Base-by-base conservation (phyloP, 2,888 invertebrate genomes). In the Agriopis leucophaearia region DNA sequence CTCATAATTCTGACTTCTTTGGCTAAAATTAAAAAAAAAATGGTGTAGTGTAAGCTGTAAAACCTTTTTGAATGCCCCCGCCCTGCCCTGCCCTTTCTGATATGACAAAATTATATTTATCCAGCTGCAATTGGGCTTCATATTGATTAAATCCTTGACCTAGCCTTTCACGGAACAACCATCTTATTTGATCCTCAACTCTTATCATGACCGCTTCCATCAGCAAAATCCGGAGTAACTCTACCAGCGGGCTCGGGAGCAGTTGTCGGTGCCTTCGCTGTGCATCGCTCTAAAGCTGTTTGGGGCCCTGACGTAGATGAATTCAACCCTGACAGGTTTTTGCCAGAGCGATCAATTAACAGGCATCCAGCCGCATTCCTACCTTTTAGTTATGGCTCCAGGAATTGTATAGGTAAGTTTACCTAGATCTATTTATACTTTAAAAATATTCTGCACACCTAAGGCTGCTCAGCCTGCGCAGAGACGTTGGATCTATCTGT, bases 281-380 rank as follows among this genome's bases (percentile, higher is more conserved):
- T 90, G 8, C 95, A 96, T 77, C 88, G 94, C 13, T 92, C 94
- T 58, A 84, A 90, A 52, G 78, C 86, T 13, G 88, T 88, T 18
- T 96, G 95, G 94, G 95, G 95, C 70, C 90, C 94, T 0, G 88
- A 95, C 60, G 95, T 94, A 0, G 86, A 94, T 8, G 88, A 87
- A 48, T 96, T 95, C 77, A 92, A 95, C 73, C 96, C 96, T 0
- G 95, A 95, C 74, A 82, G 95, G 68, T 96, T 96, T 79, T 82
- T 94, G 13, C 94, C 95, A 0, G 95, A 95, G 75, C 83, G 88
- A 42, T 88, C 88, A 0, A 72, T 79, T 1, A 81, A 86, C 55
- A 82, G 94, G 38, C 94, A 94, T 61, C 92, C 94, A 0, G 93
- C 90, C 8, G 84, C 94, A 1, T 94, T 89, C 75, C 60, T 94